Percentiles rank a stretch among this genome's conserved stretches.
These are phyloP conservation scores for Idaea straminata DNA, from an alignment of 2,888 invertebrate genomes.

Conservation along the genomic window DNA sequence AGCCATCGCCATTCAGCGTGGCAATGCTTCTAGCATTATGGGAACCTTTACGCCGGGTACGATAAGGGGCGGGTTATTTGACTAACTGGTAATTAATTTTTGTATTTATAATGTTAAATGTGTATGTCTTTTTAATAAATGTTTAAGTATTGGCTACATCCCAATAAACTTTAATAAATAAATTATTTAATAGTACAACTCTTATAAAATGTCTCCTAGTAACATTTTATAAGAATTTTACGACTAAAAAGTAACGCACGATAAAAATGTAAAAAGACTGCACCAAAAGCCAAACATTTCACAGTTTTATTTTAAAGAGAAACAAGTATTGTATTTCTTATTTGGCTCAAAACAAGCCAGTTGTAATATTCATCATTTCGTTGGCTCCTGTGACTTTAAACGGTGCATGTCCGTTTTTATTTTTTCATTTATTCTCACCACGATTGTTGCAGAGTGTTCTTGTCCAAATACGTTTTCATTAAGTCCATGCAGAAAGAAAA, in stretches of 20 bases:
- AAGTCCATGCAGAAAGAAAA: background rate
- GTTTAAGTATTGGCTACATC: no score
- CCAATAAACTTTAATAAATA: no score
- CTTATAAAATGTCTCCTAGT: background rate
- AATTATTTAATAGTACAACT: no score
- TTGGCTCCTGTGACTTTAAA: conserved; percentile 69
- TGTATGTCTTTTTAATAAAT: no score
- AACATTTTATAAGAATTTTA: background rate
- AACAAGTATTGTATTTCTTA: conserved; percentile 28
- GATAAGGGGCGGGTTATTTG: no score
- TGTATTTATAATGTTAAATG: no score
- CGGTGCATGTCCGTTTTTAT: conserved; percentile 62
- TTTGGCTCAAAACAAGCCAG: conserved; percentile 57
- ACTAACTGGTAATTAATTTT: no score
- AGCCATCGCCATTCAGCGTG: no score
- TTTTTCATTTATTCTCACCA: conserved; percentile 64
- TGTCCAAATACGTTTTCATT: background rate
- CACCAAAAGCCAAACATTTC: conserved; percentile 35
- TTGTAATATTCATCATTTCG: conserved; percentile 72
- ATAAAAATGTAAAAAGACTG: conserved; percentile 43
- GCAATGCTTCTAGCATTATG: no score
- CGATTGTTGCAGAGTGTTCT: conserved; percentile 48
- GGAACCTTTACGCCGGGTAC: no score
- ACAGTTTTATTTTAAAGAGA: conserved; percentile 39
- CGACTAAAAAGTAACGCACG: conserved; percentile 36